These are phyloP conservation scores for Psylliodes chrysocephalus DNA, from an alignment of 2,888 invertebrate species.

Conservation along the genomic window DNA sequence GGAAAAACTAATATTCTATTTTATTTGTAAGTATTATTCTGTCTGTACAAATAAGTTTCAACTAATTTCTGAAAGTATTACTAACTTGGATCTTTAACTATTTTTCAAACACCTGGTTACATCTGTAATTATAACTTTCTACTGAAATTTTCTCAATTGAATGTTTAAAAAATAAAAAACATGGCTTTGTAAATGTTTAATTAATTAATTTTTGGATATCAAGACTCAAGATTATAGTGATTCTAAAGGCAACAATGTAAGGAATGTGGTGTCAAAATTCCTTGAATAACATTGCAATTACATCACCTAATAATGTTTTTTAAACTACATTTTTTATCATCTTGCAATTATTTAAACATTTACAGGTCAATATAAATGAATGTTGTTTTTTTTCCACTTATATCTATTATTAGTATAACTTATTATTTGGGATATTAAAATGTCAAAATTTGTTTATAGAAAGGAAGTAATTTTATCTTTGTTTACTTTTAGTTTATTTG, in stretches of 20 bases:
- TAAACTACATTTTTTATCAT: background rate
- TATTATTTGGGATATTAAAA: too few species aligned
- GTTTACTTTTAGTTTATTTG: background rate
- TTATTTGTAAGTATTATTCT: too few species aligned
- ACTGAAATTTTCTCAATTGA: background rate
- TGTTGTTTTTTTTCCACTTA: too few species aligned
- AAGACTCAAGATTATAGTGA: background rate
- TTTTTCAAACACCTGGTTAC: slow-evolving; percentile 12
- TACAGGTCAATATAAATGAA: background rate
- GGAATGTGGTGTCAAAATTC: slow-evolving; percentile 46
- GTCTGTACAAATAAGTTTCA: too few species aligned
- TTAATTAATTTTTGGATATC: background rate
- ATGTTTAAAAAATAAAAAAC: too few species aligned
- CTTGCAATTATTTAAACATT: background rate
- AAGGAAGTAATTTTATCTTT: too few species aligned
- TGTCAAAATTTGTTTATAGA: too few species aligned
- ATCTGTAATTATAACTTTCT: background rate
- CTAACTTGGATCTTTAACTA: background rate
- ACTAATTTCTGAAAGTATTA: too few species aligned
- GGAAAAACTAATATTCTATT: too few species aligned
- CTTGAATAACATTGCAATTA: slow-evolving; percentile 48
- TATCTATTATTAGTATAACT: too few species aligned
- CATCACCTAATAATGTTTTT: slow-evolving; percentile 37
- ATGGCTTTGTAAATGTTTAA: too few species aligned
- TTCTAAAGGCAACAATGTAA: slow-evolving; percentile 13